These are phyloP conservation scores for Bradysia coprophila DNA, from an alignment of 1,140 invertebrate species.

Conservation along the genomic window DNA sequence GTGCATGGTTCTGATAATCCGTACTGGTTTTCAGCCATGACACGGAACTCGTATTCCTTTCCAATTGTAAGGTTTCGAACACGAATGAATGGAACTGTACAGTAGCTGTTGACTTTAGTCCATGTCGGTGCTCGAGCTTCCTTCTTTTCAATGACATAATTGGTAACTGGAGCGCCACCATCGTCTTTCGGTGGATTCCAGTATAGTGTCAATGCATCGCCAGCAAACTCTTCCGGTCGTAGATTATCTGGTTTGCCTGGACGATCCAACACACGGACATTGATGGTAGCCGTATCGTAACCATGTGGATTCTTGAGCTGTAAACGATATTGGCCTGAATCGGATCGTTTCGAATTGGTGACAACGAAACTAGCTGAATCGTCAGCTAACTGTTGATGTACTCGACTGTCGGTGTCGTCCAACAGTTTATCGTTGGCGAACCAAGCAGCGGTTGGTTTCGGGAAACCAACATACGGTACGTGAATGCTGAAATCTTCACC, in stretches of 20 bases:
- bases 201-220: slow-evolving; percentile 83
- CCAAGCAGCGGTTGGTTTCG: slow-evolving; percentile 86
- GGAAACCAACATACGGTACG: slow-evolving; percentile 87
- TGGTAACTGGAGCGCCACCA: slow-evolving; percentile 86
- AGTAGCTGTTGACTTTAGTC: slow-evolving; percentile 83
- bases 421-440: slow-evolving; percentile 58
- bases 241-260: slow-evolving; percentile 75
- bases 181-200: slow-evolving; percentile 96
- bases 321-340: slow-evolving; percentile 82
- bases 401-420: slow-evolving; percentile 52
- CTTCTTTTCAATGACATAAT: slow-evolving; percentile 91
- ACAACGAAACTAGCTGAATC: slow-evolving; percentile 81
- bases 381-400: slow-evolving; percentile 69
- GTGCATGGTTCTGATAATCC: slow-evolving; percentile 83
- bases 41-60: slow-evolving; percentile 89
- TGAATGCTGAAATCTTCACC: slow-evolving; percentile 95
- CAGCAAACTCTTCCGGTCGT: slow-evolving; percentile 82
- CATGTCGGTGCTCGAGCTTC: slow-evolving; percentile 66
- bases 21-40: slow-evolving; percentile 94
- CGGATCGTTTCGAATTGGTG: slow-evolving; percentile 75
- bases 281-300: slow-evolving; percentile 82
- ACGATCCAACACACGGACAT: slow-evolving; percentile 84
- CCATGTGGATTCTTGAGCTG: slow-evolving; percentile 89
- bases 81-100: slow-evolving; percentile 69
- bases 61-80: slow-evolving; percentile 84